These are phyloP conservation scores for Notocelia uddmanniana DNA, from an alignment of 2,888 invertebrate species.

Conservation along the genomic window DNA sequence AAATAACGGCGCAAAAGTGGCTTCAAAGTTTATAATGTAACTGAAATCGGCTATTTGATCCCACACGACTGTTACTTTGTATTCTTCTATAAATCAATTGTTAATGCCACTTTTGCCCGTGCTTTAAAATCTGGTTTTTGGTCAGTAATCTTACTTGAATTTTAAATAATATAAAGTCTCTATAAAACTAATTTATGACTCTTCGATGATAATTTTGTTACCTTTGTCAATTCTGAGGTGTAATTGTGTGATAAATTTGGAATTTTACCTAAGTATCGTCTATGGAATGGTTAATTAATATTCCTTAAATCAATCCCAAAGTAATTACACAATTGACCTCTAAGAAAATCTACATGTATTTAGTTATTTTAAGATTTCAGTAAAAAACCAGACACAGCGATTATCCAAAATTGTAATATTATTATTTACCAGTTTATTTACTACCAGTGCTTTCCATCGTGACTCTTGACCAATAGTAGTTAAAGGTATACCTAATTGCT, in stretches of 20 bases:
- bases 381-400: background rate
- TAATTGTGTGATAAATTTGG: background rate
- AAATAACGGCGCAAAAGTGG: slow-evolving; percentile 24
- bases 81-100: background rate
- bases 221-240: background rate
- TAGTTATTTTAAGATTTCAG: background rate
- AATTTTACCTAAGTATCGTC: too few relatives aligned
- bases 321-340: background rate
- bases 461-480: slow-evolving; percentile 80
- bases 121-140: slow-evolving; percentile 17
- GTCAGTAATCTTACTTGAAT: background rate
- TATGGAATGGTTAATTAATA: too few relatives aligned
- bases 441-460: slow-evolving; percentile 52
- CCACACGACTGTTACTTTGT: background rate
- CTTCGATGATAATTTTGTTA: background rate
- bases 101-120: slow-evolving; percentile 14
- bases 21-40: background rate
- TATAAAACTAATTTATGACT: background rate
- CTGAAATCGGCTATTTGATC: background rate
- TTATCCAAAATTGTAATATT: slow-evolving; percentile 4
- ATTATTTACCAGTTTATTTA: slow-evolving; percentile 44
- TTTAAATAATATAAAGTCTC: background rate
- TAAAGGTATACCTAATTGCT: slow-evolving; percentile 74
- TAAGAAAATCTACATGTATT: background rate
- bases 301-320: background rate